phyloP scores from a whole-genome alignment of 2,113 vertebrate species.

The Dasyprocta punctata region DNA sequence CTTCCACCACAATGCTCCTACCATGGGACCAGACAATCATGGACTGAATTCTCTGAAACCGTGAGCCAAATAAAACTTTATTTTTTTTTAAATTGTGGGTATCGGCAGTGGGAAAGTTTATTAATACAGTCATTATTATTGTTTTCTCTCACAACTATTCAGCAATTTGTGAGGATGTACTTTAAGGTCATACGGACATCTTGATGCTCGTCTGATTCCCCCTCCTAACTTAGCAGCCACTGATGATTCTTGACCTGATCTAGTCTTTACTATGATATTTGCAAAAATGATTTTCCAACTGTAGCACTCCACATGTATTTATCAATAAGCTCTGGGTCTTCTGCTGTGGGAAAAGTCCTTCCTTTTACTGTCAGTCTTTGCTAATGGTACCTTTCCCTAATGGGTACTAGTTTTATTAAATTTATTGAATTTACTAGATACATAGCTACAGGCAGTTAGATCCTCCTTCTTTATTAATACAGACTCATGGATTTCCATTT shows the following conservation, averaged over 20 bases:
- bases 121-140: not conserved
- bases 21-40: not conserved
- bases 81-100: not conserved
- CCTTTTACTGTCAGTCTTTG: not conserved
- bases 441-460: not conserved
- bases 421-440: conserved; percentile 6
- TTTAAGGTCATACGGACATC: not conserved
- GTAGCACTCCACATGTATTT: not conserved
- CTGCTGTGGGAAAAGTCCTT: not conserved
- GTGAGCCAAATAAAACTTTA: not conserved
- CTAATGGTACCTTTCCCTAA: not conserved
- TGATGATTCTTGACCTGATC: not conserved
- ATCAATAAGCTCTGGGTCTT: not conserved
- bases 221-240: not conserved
- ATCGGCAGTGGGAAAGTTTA: not conserved
- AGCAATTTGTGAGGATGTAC: not conserved
- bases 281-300: not conserved
- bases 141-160: not conserved
- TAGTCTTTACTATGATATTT: not conserved
- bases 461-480: not conserved
- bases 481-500: not conserved
- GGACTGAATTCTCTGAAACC: not conserved
- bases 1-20: not conserved
- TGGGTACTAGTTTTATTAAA: not conserved
- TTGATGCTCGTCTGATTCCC: not conserved